These are phyloP conservation scores for Anseranas semipalmata DNA, from an alignment of 2,113 vertebrate species.

Conservation along the genomic window DNA sequence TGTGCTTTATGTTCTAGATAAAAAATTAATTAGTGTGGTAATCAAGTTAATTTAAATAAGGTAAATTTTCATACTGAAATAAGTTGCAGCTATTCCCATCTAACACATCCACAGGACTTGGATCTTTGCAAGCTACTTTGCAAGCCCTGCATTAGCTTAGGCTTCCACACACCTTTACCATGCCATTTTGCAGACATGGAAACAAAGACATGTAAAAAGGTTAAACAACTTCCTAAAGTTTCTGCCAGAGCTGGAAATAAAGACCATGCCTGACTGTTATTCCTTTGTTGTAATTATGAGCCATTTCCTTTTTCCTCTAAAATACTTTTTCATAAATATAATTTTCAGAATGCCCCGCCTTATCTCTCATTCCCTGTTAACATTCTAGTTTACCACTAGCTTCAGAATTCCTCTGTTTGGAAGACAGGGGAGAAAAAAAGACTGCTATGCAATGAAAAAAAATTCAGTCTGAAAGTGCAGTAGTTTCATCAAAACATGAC, in stretches of 20 bases:
- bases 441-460: background rate
- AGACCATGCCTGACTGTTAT: background rate
- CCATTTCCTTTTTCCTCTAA: background rate
- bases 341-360: background rate
- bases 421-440: background rate
- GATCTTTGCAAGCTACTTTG: too few species aligned
- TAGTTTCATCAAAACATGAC: background rate
- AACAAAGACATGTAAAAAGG: background rate
- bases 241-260: background rate
- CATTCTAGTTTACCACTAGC: background rate
- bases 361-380: background rate
- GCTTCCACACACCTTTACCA: background rate
- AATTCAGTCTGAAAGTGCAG: background rate
- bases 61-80: background rate
- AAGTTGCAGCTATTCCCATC: background rate
- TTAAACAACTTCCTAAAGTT: background rate
- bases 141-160: background rate
- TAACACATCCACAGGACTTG: background rate
- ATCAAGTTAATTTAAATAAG: background rate
- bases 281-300: background rate
- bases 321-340: background rate
- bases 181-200: background rate
- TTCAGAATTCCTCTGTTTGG: background rate
- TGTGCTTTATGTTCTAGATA: background rate
- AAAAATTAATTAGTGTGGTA: background rate